Evolutionary conservation across 1,140 invertebrate species (phyloP), one percentile per base, ranked within the genome.

Genomic region (Doryteuthis pealeii): DNA sequence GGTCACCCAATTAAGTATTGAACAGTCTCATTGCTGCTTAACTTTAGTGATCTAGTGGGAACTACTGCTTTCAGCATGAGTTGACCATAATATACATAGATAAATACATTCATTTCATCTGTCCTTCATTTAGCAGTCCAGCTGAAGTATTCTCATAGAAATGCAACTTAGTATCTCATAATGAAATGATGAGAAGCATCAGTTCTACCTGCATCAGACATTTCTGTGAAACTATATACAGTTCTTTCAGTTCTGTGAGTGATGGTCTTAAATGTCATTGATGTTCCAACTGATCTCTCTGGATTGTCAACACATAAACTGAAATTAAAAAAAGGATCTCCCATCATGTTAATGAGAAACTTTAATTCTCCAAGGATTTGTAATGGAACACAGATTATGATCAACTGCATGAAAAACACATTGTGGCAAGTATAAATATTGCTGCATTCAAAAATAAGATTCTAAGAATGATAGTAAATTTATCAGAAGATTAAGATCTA

Each of bases 261-360:
- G 62, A 66, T 66, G 62, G 62, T 82, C 70, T 77, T 77, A 70
- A 77, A 33, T 40, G 83, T 86, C 77, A 81, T 86, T 68, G 70
- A 85, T 18, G 86, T 85, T 79, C 80, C 76, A 71, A 71, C 83
- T 4, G 73, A 85, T 35, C 32, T 74, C 49, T 35, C 82, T 67
- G 81, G 82, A 14, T 54, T 84, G 32, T 81, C 79, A 49, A 49
- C 76, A 0, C 83, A 85, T 32, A 33, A 31, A 40, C 62, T 85
- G 35, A 40, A 65, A 26, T 70, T 86, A 18, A 85, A 85, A 76
- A 71, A 78, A 43, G 78, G 79, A 14, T 30, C 28, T n/a, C 75
- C 75, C 18, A 85, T 90, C 28, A 88, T 90, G 65, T 76, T 90
- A 72, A 76, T 89, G 18, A 76, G 87, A 79, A 89, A 90, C 77